These are phyloP conservation scores for Eurosta solidaginis DNA, from an alignment of 1,140 invertebrate genomes.

Conservation along the genomic window DNA sequence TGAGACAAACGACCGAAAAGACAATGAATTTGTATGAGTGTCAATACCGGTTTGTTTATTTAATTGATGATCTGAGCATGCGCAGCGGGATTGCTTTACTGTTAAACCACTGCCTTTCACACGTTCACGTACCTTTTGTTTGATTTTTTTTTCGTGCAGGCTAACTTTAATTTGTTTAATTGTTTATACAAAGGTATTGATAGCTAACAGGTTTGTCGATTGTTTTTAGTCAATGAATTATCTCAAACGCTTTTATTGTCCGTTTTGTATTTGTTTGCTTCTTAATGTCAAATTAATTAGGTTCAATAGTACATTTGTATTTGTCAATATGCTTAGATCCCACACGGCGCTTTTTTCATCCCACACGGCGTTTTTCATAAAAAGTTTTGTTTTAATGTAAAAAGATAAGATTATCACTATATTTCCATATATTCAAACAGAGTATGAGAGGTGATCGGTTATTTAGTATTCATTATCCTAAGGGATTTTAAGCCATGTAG, in stretches of 20 bases:
- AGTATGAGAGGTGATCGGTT: no score
- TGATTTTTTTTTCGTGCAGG: not conserved
- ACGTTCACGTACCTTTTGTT: not conserved
- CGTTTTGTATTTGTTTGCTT: slow-evolving; percentile 22
- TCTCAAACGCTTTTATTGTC: not conserved
- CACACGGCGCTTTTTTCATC: no score
- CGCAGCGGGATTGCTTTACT: not conserved
- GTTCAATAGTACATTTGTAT: not conserved
- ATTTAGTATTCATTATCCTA: no score
- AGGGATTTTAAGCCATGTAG: no score
- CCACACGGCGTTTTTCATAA: no score
- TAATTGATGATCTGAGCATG: slow-evolving; percentile 24
- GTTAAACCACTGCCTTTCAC: not conserved
- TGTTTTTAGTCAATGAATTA: not conserved
- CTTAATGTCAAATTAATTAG: slow-evolving; percentile 8
- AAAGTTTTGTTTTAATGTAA: no score
- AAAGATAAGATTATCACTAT: no score
- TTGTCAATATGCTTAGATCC: not conserved
- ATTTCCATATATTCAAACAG: no score
- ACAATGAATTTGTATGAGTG: not conserved
- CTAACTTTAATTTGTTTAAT: not conserved
- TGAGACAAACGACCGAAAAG: not conserved
- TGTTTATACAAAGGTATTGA: not conserved
- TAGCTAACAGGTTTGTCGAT: not conserved
- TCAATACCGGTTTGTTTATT: not conserved